Conservation (phyloP, 2,888 invertebrate genomes). For the Cryptocephalus moraei region DNA sequence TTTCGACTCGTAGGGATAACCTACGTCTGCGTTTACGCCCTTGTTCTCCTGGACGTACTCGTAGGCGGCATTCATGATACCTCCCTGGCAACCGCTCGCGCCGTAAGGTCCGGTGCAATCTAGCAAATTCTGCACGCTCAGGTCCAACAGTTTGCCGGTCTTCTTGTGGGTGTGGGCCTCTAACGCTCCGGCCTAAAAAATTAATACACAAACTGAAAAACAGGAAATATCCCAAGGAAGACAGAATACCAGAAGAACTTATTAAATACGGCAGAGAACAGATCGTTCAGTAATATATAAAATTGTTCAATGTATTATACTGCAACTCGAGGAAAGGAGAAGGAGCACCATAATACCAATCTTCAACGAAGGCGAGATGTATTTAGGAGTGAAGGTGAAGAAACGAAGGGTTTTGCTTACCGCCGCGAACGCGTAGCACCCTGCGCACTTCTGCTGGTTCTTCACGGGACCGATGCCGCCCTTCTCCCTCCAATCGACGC, state of each 20-base stretch:
- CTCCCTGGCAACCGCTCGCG: constrained; percentile 46
- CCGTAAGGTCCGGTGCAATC: constrained; percentile 43
- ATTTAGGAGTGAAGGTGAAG: too few relatives aligned
- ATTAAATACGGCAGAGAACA: too few relatives aligned
- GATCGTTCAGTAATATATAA: too few relatives aligned
- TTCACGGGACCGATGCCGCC: constrained; percentile 34
- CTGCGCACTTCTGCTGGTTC: constrained; percentile 31
- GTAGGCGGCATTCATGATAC: constrained; percentile 43
- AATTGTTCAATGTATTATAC: too few relatives aligned
- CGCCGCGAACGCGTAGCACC: constrained; percentile 37
- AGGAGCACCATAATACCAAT: too few relatives aligned
- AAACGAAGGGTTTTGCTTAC: constrained; percentile 21
- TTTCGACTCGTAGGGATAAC: constrained; percentile 42
- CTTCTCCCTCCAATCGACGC: constrained; percentile 33
- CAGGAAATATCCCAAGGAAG: too few relatives aligned
- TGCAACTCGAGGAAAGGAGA: too few relatives aligned
- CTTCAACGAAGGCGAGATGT: too few relatives aligned
- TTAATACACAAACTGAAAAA: too few relatives aligned
- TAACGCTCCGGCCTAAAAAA: constrained; percentile 44
- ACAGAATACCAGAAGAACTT: too few relatives aligned
- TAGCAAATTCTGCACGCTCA: constrained; percentile 47
- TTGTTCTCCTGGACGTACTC: constrained; percentile 40
- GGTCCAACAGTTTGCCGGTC: constrained; percentile 40
- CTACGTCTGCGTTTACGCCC: constrained; percentile 45
- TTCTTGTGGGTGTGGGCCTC: constrained; percentile 46